Evolutionary conservation across 2,113 vertebrate genomes (phyloP).

Genomic region (Ellobius talpinus): DNA sequence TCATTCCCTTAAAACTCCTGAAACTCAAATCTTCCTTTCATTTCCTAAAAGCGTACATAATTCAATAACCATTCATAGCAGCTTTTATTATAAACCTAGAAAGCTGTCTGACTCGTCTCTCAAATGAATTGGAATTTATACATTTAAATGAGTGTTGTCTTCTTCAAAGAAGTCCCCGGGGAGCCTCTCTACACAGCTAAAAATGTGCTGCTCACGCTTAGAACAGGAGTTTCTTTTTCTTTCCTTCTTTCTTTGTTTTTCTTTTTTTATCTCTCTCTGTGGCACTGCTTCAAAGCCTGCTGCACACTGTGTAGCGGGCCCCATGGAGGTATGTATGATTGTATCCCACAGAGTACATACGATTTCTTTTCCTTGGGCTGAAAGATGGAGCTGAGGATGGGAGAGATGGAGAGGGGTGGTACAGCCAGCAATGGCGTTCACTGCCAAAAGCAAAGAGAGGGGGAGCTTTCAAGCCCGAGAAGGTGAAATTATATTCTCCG

Average conservation of each 20-base stretch:
- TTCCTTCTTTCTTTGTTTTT: background rate
- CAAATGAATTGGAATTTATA: constrained; percentile 68
- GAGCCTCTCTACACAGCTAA: constrained; percentile 34
- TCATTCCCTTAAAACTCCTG: constrained; percentile 30
- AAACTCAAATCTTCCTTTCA: constrained; percentile 30
- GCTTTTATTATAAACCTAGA: background rate
- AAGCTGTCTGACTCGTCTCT: constrained; percentile 35
- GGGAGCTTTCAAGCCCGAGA: background rate
- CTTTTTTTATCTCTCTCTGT: constrained; percentile 8
- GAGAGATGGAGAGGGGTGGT: background rate
- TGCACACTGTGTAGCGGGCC: constrained; percentile 23
- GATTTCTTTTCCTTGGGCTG: constrained; percentile 7
- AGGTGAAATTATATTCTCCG: background rate
- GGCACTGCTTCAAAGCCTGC: constrained; percentile 40
- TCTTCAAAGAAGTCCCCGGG: constrained; percentile 42
- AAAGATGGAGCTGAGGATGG: constrained; percentile 33
- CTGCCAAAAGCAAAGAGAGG: background rate
- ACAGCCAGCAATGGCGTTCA: background rate
- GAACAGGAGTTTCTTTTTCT: background rate
- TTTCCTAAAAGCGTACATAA: constrained; percentile 52
- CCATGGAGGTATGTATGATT: background rate
- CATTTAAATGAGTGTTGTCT: constrained; percentile 61
- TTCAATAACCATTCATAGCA: background rate
- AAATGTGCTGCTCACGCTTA: background rate
- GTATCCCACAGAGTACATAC: background rate